Evolutionary conservation across 2,797 vertebrate genomes (phyloP).

Genomic region (Sciurus vulgaris): DNA sequence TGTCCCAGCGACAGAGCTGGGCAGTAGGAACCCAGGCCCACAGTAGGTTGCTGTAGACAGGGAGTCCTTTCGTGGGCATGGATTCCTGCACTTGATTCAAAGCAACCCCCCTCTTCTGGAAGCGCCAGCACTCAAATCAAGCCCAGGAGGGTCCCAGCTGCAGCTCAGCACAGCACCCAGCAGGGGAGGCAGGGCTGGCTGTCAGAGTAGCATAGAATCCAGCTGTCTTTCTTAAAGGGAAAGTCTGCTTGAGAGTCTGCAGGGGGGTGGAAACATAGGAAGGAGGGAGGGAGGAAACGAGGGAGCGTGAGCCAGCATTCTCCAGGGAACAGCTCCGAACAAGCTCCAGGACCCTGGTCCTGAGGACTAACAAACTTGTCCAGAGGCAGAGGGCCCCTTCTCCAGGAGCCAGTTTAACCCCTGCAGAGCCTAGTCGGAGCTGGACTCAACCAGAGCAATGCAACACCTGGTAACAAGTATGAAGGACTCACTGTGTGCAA

Average conservation of each 20-base stretch:
- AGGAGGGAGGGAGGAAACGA: neutral
- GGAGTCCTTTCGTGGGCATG: conserved; percentile 1
- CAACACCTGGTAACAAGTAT: neutral
- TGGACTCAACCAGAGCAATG: neutral
- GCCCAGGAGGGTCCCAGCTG: conserved; percentile 56
- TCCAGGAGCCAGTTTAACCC: neutral
- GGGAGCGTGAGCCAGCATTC: neutral
- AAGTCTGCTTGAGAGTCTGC: conserved; percentile 35
- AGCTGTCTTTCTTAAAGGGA: conserved; percentile 88
- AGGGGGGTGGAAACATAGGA: neutral
- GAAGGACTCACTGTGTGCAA: neutral
- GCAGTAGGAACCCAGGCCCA: neutral
- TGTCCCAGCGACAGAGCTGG: conserved; percentile 61
- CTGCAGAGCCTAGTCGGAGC: neutral
- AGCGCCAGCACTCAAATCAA: conserved; percentile 53
- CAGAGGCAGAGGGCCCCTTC: neutral
- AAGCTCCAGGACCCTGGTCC: neutral
- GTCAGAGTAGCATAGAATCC: neutral
- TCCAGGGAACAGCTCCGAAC: neutral
- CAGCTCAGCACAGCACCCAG: neutral
- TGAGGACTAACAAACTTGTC: neutral
- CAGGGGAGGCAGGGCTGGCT: conserved; percentile 78
- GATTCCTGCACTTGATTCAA: neutral
- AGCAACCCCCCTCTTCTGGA: neutral
- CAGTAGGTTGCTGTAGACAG: neutral